A percentile compares a stretch with the other conserved stretches of the same genome.
phyloP scores from a whole-genome alignment of 2,888 invertebrate genomes.

The Chaetogeoica ovagalla region DNA sequence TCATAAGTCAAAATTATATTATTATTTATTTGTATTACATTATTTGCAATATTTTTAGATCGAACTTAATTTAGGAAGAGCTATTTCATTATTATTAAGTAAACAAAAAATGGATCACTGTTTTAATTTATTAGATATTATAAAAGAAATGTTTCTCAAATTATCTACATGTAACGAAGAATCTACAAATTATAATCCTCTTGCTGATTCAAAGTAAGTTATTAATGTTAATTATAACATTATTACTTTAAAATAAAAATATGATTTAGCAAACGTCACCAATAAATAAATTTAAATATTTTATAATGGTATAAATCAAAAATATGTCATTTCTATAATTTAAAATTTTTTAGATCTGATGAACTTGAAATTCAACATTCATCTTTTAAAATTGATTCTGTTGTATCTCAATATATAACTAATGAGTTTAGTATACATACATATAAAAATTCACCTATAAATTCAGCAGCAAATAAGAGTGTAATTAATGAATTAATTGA shows the following conservation, averaged over 20 bases:
- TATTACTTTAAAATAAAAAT: not conserved
- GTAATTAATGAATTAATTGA: not conserved
- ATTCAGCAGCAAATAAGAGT: not conserved
- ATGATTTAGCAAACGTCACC: too few species aligned
- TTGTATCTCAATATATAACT: slow-evolving; percentile 18
- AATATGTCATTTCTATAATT: not conserved
- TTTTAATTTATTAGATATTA: slow-evolving; percentile 23
- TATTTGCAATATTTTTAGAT: slow-evolving; percentile 7
- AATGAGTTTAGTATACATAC: slow-evolving; percentile 8
- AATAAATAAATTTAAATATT: too few species aligned
- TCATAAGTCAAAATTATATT: not conserved
- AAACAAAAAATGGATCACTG: slow-evolving; percentile 37
- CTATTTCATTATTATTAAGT: slow-evolving; percentile 38
- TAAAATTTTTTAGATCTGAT: slow-evolving; percentile 4
- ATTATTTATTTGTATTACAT: not conserved
- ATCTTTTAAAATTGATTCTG: slow-evolving; percentile 25
- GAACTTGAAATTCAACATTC: slow-evolving; percentile 1
- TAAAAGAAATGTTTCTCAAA: slow-evolving; percentile 1
- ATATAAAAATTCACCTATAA: not conserved
- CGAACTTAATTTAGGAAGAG: slow-evolving; percentile 43
- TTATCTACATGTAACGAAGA: not conserved
- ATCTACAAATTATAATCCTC: not conserved
- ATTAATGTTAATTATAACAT: not conserved
- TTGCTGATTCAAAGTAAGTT: slow-evolving; percentile 33
- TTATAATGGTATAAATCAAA: too few species aligned